A percentile compares a stretch with the other conserved stretches of the same genome.
These are phyloP conservation scores for Bombus superbus DNA, from an alignment of 1,140 invertebrate genomes.

Conservation along the genomic window DNA sequence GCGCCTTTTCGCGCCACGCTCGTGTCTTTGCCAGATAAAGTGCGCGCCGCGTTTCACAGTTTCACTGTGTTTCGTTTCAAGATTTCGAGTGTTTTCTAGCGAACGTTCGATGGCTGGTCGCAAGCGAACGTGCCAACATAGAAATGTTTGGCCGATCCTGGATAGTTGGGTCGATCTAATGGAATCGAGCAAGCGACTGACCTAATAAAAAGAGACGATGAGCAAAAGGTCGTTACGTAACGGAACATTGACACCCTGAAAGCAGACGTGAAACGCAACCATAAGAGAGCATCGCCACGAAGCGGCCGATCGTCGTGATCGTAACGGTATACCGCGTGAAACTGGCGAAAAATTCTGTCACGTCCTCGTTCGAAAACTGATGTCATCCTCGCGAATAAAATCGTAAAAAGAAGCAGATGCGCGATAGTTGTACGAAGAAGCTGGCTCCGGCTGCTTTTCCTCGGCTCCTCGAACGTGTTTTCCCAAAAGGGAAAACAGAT, in stretches of 20 bases:
- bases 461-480: not conserved
- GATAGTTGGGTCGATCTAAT: no score
- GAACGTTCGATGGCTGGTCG: no score
- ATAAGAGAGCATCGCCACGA: not conserved
- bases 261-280: slow-evolving; percentile 4
- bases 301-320: not conserved
- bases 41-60: not conserved
- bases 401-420: not conserved
- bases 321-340: slow-evolving; percentile 39
- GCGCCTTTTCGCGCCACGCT: not conserved
- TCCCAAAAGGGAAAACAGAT: slow-evolving; percentile 24
- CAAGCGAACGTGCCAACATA: no score
- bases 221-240: slow-evolving; percentile 1
- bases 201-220: not conserved
- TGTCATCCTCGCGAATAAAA: slow-evolving; percentile 16
- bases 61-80: no score
- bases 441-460: slow-evolving; percentile 2
- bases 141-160: no score
- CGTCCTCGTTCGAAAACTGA: slow-evolving; percentile 26
- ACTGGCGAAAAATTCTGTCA: slow-evolving; percentile 27
- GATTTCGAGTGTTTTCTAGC: no score
- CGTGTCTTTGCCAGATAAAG: not conserved
- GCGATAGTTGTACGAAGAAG: not conserved
- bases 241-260: slow-evolving; percentile 2
- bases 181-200: no score